Base-by-base conservation (phyloP, 2,888 invertebrate genomes). In the Diogma glabrata region DNA sequence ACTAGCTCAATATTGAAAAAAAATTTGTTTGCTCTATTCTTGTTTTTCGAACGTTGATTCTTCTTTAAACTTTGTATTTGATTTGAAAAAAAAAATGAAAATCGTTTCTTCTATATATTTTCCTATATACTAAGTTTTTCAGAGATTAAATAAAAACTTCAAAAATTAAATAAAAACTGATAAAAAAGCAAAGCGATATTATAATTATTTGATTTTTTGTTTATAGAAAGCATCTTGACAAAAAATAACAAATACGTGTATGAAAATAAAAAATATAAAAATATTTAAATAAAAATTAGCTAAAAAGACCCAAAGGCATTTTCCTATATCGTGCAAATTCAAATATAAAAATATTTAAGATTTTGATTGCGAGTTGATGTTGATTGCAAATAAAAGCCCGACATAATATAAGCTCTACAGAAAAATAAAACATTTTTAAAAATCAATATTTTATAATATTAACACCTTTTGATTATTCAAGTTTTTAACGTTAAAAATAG, bases 141-240 rank as follows among this genome's bases (percentile, higher is more conserved):
- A 22, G 43, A 43, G 43, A 43, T 43, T 43, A 43, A 43, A 43
- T 14, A 43, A 43, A 43, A 22, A 43, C n/a, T n/a, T n/a, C n/a
- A 22, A 43, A 40, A 43, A 43, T 22, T 43, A 43, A 43, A 43
- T 23, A 43, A 43, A 43, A 43, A 12, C 22, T 12, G 40, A 28
- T 28, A 43, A 43, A 43, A 43, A 43, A 43, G 43, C 43, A 43
- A 22, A 43, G 43, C 43, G 23, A 43, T 40, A 40, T 43, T 43
- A n/a, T 22, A 22, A 22, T 23, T 43, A 43, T 43, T 43, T 43
- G 43, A 23, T 9, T 43, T 43, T 43, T 43, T 23, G 20, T 22
- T 20, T 43, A 40, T 40, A 40, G 5, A 12, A 22, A 22, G 14
- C 23, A 43, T n/a, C n/a, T n/a, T 24, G 20, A 23, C 23, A 22